Conservation (phyloP, 2,797 vertebrate genomes). For the Tragopan temminckii region DNA sequence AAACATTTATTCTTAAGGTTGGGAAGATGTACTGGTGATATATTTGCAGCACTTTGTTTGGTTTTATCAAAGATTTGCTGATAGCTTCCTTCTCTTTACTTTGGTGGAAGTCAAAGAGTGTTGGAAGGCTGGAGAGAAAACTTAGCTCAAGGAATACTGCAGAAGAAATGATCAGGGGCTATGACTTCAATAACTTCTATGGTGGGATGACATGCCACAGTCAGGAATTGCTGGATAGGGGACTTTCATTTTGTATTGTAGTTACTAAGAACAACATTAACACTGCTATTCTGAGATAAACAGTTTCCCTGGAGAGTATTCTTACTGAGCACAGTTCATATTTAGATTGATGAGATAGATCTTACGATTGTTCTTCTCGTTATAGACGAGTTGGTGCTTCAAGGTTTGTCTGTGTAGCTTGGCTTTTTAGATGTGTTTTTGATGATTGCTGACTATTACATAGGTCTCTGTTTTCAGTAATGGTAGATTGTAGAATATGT, state of each 20-base stretch:
- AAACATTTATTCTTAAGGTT: neutral
- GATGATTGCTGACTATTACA: neutral
- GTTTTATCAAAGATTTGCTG: neutral
- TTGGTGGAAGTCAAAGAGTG: neutral
- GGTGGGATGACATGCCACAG: neutral
- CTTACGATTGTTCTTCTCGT: neutral
- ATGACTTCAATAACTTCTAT: neutral
- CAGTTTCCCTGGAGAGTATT: neutral
- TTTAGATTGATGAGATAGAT: neutral
- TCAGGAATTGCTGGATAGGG: neutral
- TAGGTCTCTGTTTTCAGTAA: neutral
- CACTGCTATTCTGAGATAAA: neutral
- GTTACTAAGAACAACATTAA: neutral
- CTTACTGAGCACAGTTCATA: neutral
- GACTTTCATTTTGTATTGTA: neutral
- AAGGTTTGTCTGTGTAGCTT: neutral
- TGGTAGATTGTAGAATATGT: neutral
- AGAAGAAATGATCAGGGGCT: neutral
- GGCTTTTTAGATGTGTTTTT: neutral
- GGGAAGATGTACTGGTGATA: neutral
- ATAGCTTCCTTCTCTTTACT: neutral
- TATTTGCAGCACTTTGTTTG: neutral
- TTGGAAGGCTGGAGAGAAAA: neutral
- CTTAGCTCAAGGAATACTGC: neutral
- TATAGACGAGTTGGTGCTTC: neutral